Evolutionary conservation across 2,113 vertebrate species (phyloP).

Genomic region (Crotalus horridus): DNA sequence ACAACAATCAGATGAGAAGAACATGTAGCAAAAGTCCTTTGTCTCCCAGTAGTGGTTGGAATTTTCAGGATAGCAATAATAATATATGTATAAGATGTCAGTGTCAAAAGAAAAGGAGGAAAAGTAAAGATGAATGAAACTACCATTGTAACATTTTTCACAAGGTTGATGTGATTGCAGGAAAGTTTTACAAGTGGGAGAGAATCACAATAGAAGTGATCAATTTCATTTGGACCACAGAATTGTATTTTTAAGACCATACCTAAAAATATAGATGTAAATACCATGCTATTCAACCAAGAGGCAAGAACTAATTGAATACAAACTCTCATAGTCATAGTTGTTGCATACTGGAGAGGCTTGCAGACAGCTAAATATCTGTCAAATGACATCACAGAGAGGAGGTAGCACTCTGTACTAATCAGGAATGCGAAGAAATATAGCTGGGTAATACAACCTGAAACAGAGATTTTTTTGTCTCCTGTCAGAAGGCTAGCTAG

Average conservation of each 20-base stretch:
- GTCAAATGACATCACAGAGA: conserved; percentile 41
- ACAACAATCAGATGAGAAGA: conserved; percentile 37
- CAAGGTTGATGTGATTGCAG: background rate
- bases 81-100: conserved; percentile 14
- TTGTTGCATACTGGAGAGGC: conserved; percentile 13
- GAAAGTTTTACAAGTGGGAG: conserved; percentile 8
- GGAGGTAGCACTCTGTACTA: conserved; percentile 12
- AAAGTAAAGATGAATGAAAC: background rate
- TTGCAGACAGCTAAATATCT: conserved; percentile 21
- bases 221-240: conserved; percentile 9
- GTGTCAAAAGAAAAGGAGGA: background rate
- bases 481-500: conserved; percentile 6
- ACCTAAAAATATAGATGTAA: conserved; percentile 32
- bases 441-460: conserved; percentile 10
- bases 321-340: conserved; percentile 22
- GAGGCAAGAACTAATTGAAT: conserved; percentile 24
- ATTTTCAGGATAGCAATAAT: conserved; percentile 12
- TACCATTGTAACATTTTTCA: background rate
- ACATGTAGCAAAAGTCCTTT: conserved; percentile 50
- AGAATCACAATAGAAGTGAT: conserved; percentile 11
- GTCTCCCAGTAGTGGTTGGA: conserved; percentile 24
- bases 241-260: conserved; percentile 22
- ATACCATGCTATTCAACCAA: background rate
- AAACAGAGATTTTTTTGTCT: conserved; percentile 27
- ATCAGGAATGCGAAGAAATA: conserved; percentile 21